Evolutionary conservation across 2,888 invertebrate genomes (phyloP), one percentile per base, ranked within the genome.

Genomic region (Perithous albicinctus): DNA sequence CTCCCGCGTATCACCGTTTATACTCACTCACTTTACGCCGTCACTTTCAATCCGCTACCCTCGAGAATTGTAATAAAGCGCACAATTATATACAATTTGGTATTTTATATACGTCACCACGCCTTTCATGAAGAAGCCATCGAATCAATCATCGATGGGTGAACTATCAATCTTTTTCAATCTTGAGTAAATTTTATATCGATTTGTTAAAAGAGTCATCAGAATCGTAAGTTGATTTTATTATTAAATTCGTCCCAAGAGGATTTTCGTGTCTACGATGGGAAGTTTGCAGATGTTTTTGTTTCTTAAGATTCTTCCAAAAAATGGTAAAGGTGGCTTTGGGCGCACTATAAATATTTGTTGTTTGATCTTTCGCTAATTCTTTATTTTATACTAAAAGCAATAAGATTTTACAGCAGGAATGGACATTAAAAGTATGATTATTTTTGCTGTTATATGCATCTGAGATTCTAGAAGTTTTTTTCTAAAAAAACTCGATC

Each of bases 181-280:
- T 32, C 5, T 43, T 23, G 15, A 29, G 59, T 18, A 74, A 69
- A 69, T 77, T 69, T 69, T 41, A 48, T 63, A 70, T 48, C 73
- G 56, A 81, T 81, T 81, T 74, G 69, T 64, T 74, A 56, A 81
- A 43, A 77, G 78, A 78, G 81, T 32, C 81, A 74, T 81, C 81
- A 81, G 48, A 64, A 56, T 48, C 64, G n/a, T 38, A n/a, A 41
- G 48, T 74, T 69, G 70, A 69, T 78, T 64, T 46, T 41, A 69
- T 74, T 66, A 48, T 20, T 54, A 78, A 81, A 73, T 23, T 64
- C 15, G 41, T 73, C 81, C 64, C 77, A 15, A 32, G 78, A 38
- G 81, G 41, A 20, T 48, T 63, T 82, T 83, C 78, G 2, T 29
- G 29, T n/a, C n/a, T n/a, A n/a, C n/a, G 26, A 15, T 59, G 56